These are phyloP conservation scores for Dicycla oo DNA, from an alignment of 2,888 invertebrate species.

Conservation along the genomic window DNA sequence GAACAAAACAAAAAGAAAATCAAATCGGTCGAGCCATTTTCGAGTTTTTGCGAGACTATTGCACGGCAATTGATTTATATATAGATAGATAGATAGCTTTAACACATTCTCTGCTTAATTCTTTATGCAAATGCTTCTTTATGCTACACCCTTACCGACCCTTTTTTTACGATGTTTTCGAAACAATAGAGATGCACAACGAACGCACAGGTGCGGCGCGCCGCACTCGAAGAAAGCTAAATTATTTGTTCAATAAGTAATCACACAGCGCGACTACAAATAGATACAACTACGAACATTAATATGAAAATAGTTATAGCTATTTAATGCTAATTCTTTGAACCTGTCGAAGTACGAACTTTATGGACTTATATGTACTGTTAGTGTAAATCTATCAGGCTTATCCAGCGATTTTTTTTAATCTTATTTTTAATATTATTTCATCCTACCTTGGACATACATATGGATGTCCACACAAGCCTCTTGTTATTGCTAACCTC, in stretches of 20 bases:
- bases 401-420: not conserved
- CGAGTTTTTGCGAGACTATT: no score
- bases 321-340: conserved; percentile 27
- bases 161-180: no score
- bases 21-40: no score
- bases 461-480: not conserved
- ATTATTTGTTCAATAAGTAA: conserved; percentile 49
- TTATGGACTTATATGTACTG: not conserved
- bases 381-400: conserved; percentile 1
- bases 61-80: no score
- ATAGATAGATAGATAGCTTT: no score
- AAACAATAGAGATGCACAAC: no score
- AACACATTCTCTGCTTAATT: no score
- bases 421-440: no score
- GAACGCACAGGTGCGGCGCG: no score
- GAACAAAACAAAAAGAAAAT: no score
- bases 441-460: not conserved
- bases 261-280: conserved; percentile 27
- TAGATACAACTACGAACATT: conserved; percentile 47
- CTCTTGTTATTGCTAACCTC: not conserved
- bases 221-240: conserved; percentile 42
- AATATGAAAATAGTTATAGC: conserved; percentile 46
- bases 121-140: no score
- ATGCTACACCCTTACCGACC: no score
- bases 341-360: conserved; percentile 24